Conservation (phyloP, 2,888 invertebrate species). For the Pachydiplax longipennis region DNA sequence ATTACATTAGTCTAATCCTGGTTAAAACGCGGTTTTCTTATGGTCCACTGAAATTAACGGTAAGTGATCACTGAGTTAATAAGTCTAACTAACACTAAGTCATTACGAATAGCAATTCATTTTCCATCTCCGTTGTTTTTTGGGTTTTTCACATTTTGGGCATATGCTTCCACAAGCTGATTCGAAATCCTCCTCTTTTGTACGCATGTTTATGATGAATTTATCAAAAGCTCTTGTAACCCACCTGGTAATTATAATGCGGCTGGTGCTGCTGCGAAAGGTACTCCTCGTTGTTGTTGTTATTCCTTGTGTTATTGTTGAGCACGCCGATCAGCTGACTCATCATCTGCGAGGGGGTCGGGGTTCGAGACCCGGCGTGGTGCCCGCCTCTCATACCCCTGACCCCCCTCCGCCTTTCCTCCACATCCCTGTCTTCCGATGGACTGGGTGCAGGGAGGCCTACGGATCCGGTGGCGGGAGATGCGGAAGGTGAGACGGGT, state of each 20-base stretch:
- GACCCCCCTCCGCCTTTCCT: conserved; percentile 34
- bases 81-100: no score
- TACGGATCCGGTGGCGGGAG: conserved; percentile 45
- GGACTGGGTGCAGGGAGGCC: conserved; percentile 52
- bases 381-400: conserved; percentile 56
- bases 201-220: no score
- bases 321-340: conserved; percentile 86
- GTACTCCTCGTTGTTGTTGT: conserved; percentile 14
- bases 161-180: no score
- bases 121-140: no score
- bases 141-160: no score
- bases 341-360: conserved; percentile 79
- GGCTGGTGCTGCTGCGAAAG: not conserved
- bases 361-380: conserved; percentile 58
- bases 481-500: conserved; percentile 3
- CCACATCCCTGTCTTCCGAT: conserved; percentile 12
- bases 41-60: no score
- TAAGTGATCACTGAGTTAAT: no score
- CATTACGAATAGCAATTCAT: no score
- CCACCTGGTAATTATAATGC: conserved; percentile 6
- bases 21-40: no score
- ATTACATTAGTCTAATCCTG: no score
- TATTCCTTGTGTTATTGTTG: conserved; percentile 65
- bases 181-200: no score
- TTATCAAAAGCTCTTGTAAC: not conserved